Percentiles rank a stretch among this genome's conserved stretches.
Evolutionary conservation across 2,888 invertebrate species (phyloP).

Genomic region (Eueremaeus valkanovi): DNA sequence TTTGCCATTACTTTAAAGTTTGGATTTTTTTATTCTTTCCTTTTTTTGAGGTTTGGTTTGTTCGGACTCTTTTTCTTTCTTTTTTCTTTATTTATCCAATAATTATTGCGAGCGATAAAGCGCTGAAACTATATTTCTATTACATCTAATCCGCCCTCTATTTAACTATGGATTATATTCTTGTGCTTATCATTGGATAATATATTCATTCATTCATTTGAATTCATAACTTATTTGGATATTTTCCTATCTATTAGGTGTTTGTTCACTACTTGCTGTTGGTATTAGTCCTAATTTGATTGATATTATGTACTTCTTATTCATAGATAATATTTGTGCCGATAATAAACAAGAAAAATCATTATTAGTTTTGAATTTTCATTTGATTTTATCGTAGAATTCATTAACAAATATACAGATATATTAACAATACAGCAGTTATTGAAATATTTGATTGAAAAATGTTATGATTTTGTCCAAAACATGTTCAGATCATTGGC

Average conservation of each 20-base stretch:
- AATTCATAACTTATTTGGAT: too few species aligned
- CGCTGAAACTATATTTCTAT: background rate
- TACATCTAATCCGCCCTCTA: conserved; percentile 8
- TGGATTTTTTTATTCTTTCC: background rate
- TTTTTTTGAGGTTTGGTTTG: conserved; percentile 5
- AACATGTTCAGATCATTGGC: background rate
- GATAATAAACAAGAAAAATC: background rate
- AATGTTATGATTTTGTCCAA: background rate
- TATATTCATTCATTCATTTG: too few species aligned
- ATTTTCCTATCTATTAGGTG: background rate
- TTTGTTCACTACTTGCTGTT: conserved; percentile 7
- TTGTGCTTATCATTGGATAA: background rate
- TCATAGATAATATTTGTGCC: background rate
- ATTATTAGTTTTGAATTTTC: background rate
- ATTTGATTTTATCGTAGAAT: background rate
- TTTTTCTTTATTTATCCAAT: background rate
- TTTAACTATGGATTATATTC: background rate
- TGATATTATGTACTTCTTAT: background rate
- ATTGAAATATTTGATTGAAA: background rate
- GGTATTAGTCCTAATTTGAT: background rate
- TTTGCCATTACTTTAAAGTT: background rate
- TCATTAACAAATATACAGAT: background rate
- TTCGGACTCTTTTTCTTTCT: background rate
- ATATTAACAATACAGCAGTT: background rate
- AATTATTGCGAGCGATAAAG: background rate